Evolutionary conservation across 2,797 vertebrate genomes (phyloP).

Genomic region (Psittacula derbiana): DNA sequence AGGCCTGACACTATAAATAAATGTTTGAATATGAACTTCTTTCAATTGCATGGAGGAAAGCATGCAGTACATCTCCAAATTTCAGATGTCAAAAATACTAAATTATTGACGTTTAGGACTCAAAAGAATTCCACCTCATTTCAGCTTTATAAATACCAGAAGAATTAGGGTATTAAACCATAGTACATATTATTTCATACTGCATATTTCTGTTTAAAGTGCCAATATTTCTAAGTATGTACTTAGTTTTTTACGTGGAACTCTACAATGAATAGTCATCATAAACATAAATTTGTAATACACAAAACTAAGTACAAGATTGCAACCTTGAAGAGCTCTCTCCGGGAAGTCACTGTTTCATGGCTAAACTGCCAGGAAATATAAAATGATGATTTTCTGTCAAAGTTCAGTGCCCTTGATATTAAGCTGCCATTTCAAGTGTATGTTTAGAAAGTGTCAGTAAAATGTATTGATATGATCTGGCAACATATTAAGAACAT

Average conservation of each 20-base stretch:
- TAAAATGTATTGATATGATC: slow-evolving; percentile 19
- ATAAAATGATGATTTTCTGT: slow-evolving; percentile 18
- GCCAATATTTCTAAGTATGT: neutral
- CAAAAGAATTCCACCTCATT: neutral
- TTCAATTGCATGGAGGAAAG: neutral
- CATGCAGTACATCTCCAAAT: neutral
- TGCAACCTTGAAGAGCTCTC: neutral
- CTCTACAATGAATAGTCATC: neutral
- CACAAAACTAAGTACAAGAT: neutral
- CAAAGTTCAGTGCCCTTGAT: slow-evolving; percentile 16
- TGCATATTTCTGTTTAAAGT: neutral
- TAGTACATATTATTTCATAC: neutral
- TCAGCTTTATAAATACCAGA: neutral
- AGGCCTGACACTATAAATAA: accelerated
- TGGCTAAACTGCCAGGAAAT: slow-evolving; percentile 14
- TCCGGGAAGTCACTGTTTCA: neutral
- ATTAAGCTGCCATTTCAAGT: slow-evolving; percentile 45
- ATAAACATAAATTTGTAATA: neutral
- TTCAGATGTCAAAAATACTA: neutral
- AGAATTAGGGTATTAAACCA: neutral
- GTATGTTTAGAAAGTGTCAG: slow-evolving; percentile 31
- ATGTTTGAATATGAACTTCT: neutral
- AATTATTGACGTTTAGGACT: neutral
- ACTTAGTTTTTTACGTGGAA: neutral
- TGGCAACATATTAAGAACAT: neutral